Conservation (phyloP, 2,797 vertebrate genomes). For the Hemibagrus guttatus region DNA sequence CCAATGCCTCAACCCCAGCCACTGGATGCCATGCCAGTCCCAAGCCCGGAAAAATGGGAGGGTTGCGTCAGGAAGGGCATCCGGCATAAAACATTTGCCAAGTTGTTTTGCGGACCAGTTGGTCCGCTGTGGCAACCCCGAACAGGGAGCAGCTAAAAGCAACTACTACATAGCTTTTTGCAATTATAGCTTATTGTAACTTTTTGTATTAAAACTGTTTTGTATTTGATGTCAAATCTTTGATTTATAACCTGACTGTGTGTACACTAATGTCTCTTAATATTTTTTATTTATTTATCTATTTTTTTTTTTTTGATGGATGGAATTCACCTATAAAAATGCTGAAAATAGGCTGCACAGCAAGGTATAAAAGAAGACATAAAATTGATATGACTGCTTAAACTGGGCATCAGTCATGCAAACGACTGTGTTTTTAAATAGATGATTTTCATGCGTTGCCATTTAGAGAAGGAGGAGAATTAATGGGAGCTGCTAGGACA, state of each 20-base stretch:
- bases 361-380: conserved; percentile 58
- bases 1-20: too few species aligned
- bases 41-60: too few species aligned
- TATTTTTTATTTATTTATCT: background rate
- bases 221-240: background rate
- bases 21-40: too few species aligned
- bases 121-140: too few species aligned
- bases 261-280: background rate
- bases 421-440: conserved; percentile 78
- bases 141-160: too few species aligned
- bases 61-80: too few species aligned
- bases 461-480: conserved; percentile 70
- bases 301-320: background rate
- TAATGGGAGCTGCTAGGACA: conserved; percentile 75
- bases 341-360: conserved; percentile 32
- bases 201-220: too few species aligned
- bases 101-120: too few species aligned
- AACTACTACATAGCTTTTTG: too few species aligned
- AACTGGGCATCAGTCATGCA: conserved; percentile 70
- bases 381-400: conserved; percentile 70
- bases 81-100: too few species aligned
- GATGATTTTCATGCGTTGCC: conserved; percentile 71
- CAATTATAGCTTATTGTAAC: too few species aligned
- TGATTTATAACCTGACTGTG: background rate
- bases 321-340: conserved; percentile 16